Percentiles rank a stretch among this genome's conserved stretches.
Evolutionary conservation across 2,797 vertebrate species (phyloP).

Genomic region (Coluber constrictor): DNA sequence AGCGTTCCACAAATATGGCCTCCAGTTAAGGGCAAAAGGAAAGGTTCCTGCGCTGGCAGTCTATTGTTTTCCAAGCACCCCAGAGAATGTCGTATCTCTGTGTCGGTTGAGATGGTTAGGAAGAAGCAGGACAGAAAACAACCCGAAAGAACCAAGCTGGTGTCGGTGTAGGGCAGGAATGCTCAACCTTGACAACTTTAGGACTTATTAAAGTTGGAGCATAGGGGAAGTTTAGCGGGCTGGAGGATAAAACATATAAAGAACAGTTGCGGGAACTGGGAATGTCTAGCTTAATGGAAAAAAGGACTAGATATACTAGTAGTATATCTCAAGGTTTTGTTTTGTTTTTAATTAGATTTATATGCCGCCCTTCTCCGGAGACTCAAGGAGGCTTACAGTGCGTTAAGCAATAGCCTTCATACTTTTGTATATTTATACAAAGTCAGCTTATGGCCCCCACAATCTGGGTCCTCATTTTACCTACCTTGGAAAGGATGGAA

Average conservation of each 20-base stretch:
- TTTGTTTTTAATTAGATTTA: too few relatives aligned
- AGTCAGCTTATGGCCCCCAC: too few relatives aligned
- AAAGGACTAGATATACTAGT: neutral
- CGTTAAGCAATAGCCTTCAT: too few relatives aligned
- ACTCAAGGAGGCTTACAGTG: too few relatives aligned
- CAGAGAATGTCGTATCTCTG: slow-evolving; percentile 41
- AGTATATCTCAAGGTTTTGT: too few relatives aligned
- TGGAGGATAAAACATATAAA: neutral
- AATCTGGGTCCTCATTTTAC: too few relatives aligned
- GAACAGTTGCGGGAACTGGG: neutral
- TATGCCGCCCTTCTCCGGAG: too few relatives aligned
- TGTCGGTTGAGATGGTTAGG: slow-evolving; percentile 62
- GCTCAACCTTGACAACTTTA: neutral
- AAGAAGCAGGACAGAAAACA: slow-evolving; percentile 61
- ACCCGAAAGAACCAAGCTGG: slow-evolving; percentile 52
- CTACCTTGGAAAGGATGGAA: too few relatives aligned
- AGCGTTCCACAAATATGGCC: slow-evolving; percentile 71
- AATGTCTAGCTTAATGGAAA: neutral
- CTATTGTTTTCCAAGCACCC: slow-evolving; percentile 61
- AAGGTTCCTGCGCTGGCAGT: slow-evolving; percentile 59
- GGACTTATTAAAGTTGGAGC: neutral
- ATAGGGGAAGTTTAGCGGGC: neutral
- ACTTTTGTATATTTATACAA: too few relatives aligned
- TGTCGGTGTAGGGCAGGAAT: slow-evolving; percentile 33
- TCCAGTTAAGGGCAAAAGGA: slow-evolving; percentile 60